Evolutionary conservation across 2,888 invertebrate species (phyloP).

Genomic region (Limnephilus rhombicus): DNA sequence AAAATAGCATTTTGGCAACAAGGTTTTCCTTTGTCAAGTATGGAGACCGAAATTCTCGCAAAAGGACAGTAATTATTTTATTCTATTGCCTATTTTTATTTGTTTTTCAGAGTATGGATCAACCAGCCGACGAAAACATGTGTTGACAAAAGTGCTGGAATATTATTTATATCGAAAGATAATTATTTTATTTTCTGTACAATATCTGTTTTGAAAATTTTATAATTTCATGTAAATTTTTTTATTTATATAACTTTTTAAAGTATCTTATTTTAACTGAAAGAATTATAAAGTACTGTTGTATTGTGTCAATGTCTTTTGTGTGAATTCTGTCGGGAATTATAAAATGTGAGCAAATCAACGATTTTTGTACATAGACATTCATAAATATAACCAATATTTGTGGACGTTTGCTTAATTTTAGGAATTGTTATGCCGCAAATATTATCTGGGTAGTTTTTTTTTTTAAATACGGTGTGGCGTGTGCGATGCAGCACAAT

Average conservation of each 20-base stretch:
- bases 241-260: slow-evolving; percentile 23
- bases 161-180: slow-evolving; percentile 24
- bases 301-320: background rate
- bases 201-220: slow-evolving; percentile 32
- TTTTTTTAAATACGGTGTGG: background rate
- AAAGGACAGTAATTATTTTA: background rate
- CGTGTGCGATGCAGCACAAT: background rate
- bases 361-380: slow-evolving; percentile 17
- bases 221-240: slow-evolving; percentile 38
- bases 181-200: slow-evolving; percentile 36
- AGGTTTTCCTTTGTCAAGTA: background rate
- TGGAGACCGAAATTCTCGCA: background rate
- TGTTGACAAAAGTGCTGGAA: slow-evolving; percentile 70
- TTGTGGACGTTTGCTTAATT: background rate
- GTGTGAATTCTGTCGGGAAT: slow-evolving; percentile 11
- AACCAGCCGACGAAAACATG: slow-evolving; percentile 75
- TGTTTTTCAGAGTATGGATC: slow-evolving; percentile 61
- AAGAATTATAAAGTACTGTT: background rate
- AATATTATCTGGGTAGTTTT: background rate
- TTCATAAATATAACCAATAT: background rate
- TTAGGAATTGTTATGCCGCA: background rate
- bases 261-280: background rate
- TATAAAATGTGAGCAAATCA: slow-evolving; percentile 5
- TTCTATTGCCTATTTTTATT: background rate
- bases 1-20: background rate